Base-by-base conservation (phyloP, 2,888 invertebrate species). In the Stenurella melanura region DNA sequence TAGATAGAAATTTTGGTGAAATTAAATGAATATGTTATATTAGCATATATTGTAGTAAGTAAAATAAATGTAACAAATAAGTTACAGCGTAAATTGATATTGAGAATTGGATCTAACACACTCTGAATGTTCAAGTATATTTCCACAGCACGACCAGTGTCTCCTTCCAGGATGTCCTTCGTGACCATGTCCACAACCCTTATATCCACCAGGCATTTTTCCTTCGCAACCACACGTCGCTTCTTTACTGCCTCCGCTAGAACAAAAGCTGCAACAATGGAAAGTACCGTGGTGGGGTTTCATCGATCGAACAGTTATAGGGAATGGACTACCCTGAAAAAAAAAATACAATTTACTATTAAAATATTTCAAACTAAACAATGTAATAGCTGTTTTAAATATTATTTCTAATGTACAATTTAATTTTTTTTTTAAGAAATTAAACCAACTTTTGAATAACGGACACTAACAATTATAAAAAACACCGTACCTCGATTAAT, bases 111-210 rank as follows among this genome's bases (percentile, higher is more conserved):
- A 89, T 60, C 90, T 89, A 72, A 88, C 88, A 88, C 94, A 94
- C 83, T 93, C 92, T 0, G 93, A 93, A 87, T 92, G 92, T 83
- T 93, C 92, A 61, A 91, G 87, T 76, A 93, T 90, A 89, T 90
- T 91, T 78, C 94, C 95, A 88, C 96, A 96, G 87, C 96, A 96
- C 63, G 95, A 96, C 96, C 96, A 96, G 90, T 96, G 96, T 11
- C 94, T 91, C 78, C 93, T 89, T 76, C 96, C 95, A 50, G 95
- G 95, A 91, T 96, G 95, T 57, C 95, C 95, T 67, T 91, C 90
- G 89, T 96, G 95, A 1, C 95, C 95, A 90, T 96, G 96, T 0
- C 96, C 96, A 86, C 96, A 96, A 11, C 96, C 95, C 90, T 90
- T 92, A 82, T 93, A 93, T n/a, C 92, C 92, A 81, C 95, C 95